Conservation (phyloP, 2,797 vertebrate species). For the Hippopotamyrus pictus region DNA sequence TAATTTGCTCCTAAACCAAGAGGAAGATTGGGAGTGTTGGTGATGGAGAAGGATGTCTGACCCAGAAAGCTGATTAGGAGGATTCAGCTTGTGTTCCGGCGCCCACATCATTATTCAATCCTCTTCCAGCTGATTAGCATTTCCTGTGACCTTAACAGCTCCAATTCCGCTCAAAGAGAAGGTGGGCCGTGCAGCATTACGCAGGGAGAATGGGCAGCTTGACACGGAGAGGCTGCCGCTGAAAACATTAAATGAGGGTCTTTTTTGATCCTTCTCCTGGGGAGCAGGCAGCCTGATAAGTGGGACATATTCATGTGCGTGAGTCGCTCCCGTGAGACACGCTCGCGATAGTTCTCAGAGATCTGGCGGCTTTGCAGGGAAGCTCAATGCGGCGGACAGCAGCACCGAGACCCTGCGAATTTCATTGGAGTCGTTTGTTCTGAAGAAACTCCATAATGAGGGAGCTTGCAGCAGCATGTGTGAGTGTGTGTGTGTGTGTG, state of each 20-base stretch:
- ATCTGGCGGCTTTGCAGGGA: not conserved
- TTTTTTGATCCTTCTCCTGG: constrained; percentile 9
- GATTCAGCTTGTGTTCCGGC: not conserved
- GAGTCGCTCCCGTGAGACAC: not conserved
- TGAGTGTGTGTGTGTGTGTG: not conserved
- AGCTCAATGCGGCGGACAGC: not conserved
- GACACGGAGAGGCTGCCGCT: not conserved
- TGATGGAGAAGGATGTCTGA: not conserved
- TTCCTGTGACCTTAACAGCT: not conserved
- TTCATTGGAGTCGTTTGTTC: not conserved
- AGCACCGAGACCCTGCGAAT: not conserved
- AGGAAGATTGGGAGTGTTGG: not conserved
- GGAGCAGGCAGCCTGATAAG: constrained; percentile 9
- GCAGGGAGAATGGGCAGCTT: not conserved
- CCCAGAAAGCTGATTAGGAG: not conserved
- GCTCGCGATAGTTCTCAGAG: not conserved
- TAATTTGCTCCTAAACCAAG: not conserved
- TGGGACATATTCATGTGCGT: not conserved
- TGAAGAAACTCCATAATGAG: not conserved
- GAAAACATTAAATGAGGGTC: constrained; percentile 1
- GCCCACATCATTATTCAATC: not conserved
- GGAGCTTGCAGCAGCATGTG: not conserved
- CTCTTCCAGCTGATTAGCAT: not conserved
- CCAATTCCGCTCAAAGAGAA: not conserved
- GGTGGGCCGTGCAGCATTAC: not conserved